Percentiles rank a stretch among this genome's conserved stretches.
Conservation (phyloP, 2,888 invertebrate species). For the Caenorhabditis wallacei region DNA sequence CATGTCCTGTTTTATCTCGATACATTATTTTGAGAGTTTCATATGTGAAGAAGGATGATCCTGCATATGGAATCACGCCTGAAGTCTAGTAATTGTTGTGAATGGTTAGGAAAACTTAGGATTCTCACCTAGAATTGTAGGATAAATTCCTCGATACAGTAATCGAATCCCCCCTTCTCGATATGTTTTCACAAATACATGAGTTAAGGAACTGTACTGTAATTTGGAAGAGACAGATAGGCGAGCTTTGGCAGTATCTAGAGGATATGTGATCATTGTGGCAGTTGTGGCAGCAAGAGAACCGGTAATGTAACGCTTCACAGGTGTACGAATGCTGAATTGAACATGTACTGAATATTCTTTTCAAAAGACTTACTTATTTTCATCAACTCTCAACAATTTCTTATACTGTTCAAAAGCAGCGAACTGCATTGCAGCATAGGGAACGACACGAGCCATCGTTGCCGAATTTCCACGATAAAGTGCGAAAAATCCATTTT, state of each 20-base stretch:
- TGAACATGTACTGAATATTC: not conserved
- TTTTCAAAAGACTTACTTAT: constrained; percentile 19
- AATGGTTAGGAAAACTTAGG: not conserved
- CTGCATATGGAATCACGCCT: constrained; percentile 83
- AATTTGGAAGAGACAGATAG: constrained; percentile 69
- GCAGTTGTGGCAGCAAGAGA: constrained; percentile 97
- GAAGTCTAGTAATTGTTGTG: constrained; percentile 3
- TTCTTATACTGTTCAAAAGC: constrained; percentile 98
- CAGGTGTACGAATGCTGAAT: constrained; percentile 83
- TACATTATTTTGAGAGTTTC: constrained; percentile 93
- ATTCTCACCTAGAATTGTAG: constrained; percentile 66
- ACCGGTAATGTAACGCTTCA: constrained; percentile 90
- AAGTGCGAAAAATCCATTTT: constrained; percentile 90
- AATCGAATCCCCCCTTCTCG: constrained; percentile 74
- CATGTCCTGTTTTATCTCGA: constrained; percentile 82
- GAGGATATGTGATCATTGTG: constrained; percentile 94
- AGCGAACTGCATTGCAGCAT: constrained; percentile 97
- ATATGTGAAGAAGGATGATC: constrained; percentile 95
- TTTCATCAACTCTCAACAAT: constrained; percentile 85
- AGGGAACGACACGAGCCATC: constrained; percentile 96
- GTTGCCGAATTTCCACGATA: constrained; percentile 96
- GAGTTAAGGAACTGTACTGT: constrained; percentile 63
- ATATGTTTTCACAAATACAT: constrained; percentile 80
- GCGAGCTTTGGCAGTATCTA: constrained; percentile 92
- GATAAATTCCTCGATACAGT: constrained; percentile 79